Evolutionary conservation across 1,140 invertebrate species (phyloP), one percentile per base, ranked within the genome.

Genomic region (Cyclargus thomasi): DNA sequence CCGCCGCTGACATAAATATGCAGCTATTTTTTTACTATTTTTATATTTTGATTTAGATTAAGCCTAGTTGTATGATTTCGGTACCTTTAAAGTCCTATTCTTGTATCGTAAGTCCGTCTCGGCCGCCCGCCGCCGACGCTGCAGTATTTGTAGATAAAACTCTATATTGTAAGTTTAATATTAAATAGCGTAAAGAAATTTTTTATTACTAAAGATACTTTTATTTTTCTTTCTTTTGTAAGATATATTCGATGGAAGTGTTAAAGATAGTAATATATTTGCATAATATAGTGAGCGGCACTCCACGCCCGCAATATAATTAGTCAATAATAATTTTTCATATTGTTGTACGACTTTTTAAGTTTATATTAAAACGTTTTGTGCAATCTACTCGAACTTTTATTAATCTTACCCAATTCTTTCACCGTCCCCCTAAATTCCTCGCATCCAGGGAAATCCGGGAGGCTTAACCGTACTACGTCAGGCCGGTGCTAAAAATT

Each of bases 321-420:
- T 94, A 93, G 92, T 93, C 91, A 94, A 94, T 88, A 90, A 90
- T 93, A 94, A 94, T 94, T 94, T 94, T 94, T 94, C 93, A 94
- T 94, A 94, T 93, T 94, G 92, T 94, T 94, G 93, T 94, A 94
- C 93, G 92, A 92, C 94, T 94, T 95, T 94, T 94, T 94, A 95
- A 94, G 93, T 94, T 94, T 94, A 94, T 94, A 94, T 94, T 94
- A 94, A 94, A 94, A 94, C 93, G 92, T 94, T 93, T 93, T 94
- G 93, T 94, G 93, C 92, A 94, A 90, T 90, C 87, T 90, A 86
- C 67, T 64, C 53, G 35, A 74, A 72, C 72, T 72, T 84, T 68
- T 81, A 67, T 17, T 36, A 36, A 36, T 11, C 23, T 35, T 35
- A 47, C 6, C 39, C 14, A 2, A 47, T 11, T 47, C 29, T 8